Conservation (phyloP, 2,113 vertebrate genomes). For the Aviceda subcristata region DNA sequence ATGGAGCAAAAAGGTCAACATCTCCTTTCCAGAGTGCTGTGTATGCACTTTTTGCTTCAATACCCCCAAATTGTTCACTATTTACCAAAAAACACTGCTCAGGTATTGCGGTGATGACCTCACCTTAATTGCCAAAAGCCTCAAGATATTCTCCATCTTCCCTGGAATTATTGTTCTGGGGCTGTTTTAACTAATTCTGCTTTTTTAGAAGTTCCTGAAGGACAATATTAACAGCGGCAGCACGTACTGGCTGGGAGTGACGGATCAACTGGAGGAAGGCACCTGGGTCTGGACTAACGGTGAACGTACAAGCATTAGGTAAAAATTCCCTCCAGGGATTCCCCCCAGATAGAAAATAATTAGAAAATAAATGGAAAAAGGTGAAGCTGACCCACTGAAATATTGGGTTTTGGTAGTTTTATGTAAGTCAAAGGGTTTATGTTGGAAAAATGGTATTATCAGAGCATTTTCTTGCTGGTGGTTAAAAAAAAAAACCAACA, state of each 20-base stretch:
- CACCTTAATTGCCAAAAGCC: not conserved
- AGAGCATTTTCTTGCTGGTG: rapidly evolving
- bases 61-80: not conserved
- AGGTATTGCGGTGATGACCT: rapidly evolving
- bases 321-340: too few species aligned
- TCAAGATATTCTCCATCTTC: rapidly evolving
- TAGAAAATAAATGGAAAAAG: not conserved
- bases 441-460: rapidly evolving
- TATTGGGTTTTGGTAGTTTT: rapidly evolving
- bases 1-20: rapidly evolving
- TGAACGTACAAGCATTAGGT: rapidly evolving
- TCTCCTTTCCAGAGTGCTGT: not conserved
- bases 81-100: not conserved
- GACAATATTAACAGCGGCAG: not conserved
- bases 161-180: not conserved
- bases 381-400: rapidly evolving
- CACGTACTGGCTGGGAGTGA: not conserved
- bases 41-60: not conserved
- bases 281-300: not conserved
- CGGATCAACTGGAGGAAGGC: not conserved
- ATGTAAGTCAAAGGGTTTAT: rapidly evolving
- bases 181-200: not conserved
- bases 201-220: not conserved
- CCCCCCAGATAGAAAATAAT: not conserved
- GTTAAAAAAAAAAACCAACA: rapidly evolving